Evolutionary conservation across 2,113 vertebrate species (phyloP).

Genomic region (Prunella himalayana): DNA sequence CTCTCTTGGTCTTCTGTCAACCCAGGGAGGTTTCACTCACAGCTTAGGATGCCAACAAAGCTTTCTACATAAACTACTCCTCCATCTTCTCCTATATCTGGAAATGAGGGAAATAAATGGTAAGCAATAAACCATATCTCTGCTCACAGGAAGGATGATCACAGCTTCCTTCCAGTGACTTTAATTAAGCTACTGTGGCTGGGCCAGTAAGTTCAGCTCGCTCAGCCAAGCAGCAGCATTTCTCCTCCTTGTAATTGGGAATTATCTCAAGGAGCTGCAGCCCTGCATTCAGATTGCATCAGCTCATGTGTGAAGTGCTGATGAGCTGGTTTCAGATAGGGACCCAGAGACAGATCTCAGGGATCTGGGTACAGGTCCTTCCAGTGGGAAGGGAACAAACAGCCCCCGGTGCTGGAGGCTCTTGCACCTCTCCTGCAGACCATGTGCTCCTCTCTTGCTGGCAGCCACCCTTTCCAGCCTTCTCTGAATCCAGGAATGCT

Average conservation of each 20-base stretch:
- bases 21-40: not conserved
- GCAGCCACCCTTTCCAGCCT: not conserved
- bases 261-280: not conserved
- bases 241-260: not conserved
- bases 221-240: not conserved
- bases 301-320: not conserved
- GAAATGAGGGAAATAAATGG: rapidly evolving
- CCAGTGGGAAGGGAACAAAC: not conserved
- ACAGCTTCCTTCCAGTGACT: not conserved
- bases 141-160: not conserved
- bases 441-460: not conserved
- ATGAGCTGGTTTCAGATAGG: not conserved
- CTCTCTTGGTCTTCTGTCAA: not conserved
- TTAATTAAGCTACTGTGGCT: not conserved
- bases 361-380: not conserved
- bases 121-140: not conserved
- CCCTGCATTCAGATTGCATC: not conserved
- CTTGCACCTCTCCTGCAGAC: not conserved
- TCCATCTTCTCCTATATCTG: not conserved
- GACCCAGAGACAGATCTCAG: not conserved
- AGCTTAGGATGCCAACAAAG: not conserved
- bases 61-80: not conserved
- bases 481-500: rapidly evolving
- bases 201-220: conserved; percentile 5
- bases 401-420: not conserved